These are phyloP conservation scores for Scolanthus callimorphus DNA, from an alignment of 92 coral and sea anemone genomes.

Conservation along the genomic window DNA sequence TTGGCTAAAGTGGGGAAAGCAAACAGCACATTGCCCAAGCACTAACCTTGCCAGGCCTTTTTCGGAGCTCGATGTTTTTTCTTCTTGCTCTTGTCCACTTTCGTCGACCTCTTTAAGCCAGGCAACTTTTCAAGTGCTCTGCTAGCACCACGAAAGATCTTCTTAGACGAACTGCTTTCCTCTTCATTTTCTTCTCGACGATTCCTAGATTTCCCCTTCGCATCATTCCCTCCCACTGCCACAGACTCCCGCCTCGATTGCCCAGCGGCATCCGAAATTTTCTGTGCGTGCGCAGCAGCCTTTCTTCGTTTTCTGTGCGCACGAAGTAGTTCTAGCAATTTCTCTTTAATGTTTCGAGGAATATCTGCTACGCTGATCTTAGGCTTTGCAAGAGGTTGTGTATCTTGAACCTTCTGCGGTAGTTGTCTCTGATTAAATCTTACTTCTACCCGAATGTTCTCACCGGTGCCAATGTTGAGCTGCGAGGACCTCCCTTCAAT, in stretches of 20 bases:
- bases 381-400: neutral
- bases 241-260: no score
- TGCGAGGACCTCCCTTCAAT: neutral
- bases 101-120: no score
- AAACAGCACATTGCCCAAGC: no score
- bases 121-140: no score
- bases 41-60: neutral
- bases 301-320: slow-evolving; percentile 4
- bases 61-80: neutral
- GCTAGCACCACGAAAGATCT: no score
- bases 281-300: neutral
- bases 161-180: no score
- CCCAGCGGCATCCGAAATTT: no score
- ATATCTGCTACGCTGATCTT: slow-evolving; percentile 8
- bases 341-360: slow-evolving; percentile 18
- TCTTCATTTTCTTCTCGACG: no score
- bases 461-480: neutral
- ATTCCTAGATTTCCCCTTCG: no score
- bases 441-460: neutral
- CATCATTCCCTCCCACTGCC: no score
- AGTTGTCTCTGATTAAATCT: neutral
- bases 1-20: no score
- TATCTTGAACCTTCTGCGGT: neutral
- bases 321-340: slow-evolving; percentile 14
- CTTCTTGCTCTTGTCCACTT: neutral